These are phyloP conservation scores for Drosophila neocordata DNA, from an alignment of 1,140 invertebrate genomes.

Conservation along the genomic window DNA sequence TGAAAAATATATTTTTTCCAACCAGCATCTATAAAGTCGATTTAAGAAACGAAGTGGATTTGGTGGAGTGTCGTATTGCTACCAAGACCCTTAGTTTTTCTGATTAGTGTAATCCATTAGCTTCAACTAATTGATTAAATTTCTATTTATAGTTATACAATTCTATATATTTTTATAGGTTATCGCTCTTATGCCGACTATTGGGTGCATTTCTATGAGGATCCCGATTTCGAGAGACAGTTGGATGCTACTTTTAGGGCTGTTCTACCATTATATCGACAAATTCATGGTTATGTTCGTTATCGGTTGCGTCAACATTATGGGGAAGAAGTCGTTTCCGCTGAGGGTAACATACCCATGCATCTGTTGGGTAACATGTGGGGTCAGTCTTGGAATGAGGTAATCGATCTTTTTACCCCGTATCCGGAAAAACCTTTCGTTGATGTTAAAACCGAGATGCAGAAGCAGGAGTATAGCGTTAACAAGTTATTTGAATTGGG, in stretches of 20 bases:
- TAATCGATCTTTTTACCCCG: conserved; percentile 88
- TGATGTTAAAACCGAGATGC: conserved; percentile 85
- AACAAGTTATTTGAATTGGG: conserved; percentile 84
- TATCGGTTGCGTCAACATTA: conserved; percentile 84
- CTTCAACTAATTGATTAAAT: background rate
- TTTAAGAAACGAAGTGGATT: too few relatives aligned
- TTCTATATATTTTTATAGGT: conserved; percentile 36
- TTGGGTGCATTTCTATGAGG: conserved; percentile 86
- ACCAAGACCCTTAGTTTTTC: background rate
- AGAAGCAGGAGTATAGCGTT: conserved; percentile 77
- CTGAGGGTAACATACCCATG: conserved; percentile 79
- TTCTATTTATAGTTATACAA: conserved; percentile 22
- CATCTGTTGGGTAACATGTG: conserved; percentile 87
- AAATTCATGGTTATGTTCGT: conserved; percentile 87
- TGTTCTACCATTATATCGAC: conserved; percentile 85
- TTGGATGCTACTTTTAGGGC: conserved; percentile 84
- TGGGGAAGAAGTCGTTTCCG: conserved; percentile 74
- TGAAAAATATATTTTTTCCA: background rate
- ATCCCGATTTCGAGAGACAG: conserved; percentile 82
- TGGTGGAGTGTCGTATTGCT: background rate
- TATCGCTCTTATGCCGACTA: conserved; percentile 80
- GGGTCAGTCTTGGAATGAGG: conserved; percentile 90
- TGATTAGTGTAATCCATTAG: background rate
- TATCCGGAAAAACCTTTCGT: conserved; percentile 86
- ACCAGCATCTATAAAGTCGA: background rate